Conservation (phyloP, 2,113 vertebrate species). For the Verasper variegatus region DNA sequence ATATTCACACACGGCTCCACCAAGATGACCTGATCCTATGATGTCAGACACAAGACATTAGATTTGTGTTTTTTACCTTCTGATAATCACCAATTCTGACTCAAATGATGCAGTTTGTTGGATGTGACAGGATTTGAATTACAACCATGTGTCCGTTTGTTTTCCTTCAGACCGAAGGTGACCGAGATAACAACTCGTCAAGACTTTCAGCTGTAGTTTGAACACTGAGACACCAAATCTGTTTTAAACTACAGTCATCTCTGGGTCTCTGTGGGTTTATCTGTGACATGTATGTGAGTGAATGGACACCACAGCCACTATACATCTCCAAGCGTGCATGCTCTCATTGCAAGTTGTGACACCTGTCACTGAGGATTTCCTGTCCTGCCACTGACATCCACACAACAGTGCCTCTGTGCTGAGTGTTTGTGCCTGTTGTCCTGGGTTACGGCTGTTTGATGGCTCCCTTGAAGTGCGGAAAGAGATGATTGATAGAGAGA, state of each 20-base stretch:
- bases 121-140: no score
- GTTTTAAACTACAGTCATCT: no score
- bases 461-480: background rate
- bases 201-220: no score
- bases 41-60: background rate
- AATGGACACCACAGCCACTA: background rate
- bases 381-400: slow-evolving; percentile 26
- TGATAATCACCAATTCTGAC: no score
- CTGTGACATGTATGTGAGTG: background rate
- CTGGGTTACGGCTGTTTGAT: slow-evolving; percentile 32
- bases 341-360: slow-evolving; percentile 1
- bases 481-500: slow-evolving; percentile 34
- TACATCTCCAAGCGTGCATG: background rate
- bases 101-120: no score
- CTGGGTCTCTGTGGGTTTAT: no score
- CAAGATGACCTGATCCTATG: background rate
- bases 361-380: slow-evolving; percentile 32
- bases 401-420: slow-evolving; percentile 35
- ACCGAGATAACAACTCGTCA: no score
- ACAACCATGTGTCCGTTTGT: background rate
- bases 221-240: no score
- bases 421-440: slow-evolving; percentile 35
- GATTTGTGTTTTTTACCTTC: background rate
- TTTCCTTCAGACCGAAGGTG: slow-evolving; percentile 1
- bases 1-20: slow-evolving; percentile 9